Evolutionary conservation across 2,888 invertebrate species (phyloP).

Genomic region (Coremacera marginata): DNA sequence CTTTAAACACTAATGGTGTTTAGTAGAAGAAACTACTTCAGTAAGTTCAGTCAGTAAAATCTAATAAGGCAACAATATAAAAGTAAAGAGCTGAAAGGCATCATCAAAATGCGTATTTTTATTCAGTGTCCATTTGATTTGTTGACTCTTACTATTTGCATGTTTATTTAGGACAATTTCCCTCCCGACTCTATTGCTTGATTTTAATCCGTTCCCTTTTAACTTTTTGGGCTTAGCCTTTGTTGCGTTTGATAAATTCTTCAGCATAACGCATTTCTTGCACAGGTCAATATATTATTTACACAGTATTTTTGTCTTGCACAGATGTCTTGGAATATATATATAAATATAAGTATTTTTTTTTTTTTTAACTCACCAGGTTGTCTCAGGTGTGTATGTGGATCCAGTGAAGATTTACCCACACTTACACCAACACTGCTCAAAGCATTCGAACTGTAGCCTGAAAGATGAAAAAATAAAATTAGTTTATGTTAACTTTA

Average conservation of each 20-base stretch:
- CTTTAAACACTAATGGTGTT: too few species aligned
- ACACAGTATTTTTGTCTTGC: not conserved
- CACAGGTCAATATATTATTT: not conserved
- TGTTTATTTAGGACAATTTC: slow-evolving; percentile 12
- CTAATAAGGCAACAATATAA: too few species aligned
- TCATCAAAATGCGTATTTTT: not conserved
- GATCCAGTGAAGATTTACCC: slow-evolving; percentile 83
- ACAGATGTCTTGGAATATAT: not conserved
- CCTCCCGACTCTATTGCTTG: not conserved
- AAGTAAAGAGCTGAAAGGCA: not conserved
- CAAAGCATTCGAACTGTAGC: slow-evolving; percentile 86
- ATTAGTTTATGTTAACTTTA: too few species aligned
- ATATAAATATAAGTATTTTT: not conserved
- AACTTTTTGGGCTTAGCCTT: too few species aligned
- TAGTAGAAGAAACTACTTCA: too few species aligned
- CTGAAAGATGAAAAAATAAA: slow-evolving; percentile 72
- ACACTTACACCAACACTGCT: slow-evolving; percentile 75
- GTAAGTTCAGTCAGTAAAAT: not conserved
- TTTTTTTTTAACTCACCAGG: slow-evolving; percentile 76
- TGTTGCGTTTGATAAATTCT: not conserved
- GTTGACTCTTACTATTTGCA: not conserved
- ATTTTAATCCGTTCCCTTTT: not conserved
- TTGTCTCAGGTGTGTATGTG: slow-evolving; percentile 90
- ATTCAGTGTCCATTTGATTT: not conserved
- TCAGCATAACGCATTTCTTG: not conserved